Evolutionary conservation across 1,140 invertebrate genomes (phyloP).

Genomic region (Drosophila tsacasi): DNA sequence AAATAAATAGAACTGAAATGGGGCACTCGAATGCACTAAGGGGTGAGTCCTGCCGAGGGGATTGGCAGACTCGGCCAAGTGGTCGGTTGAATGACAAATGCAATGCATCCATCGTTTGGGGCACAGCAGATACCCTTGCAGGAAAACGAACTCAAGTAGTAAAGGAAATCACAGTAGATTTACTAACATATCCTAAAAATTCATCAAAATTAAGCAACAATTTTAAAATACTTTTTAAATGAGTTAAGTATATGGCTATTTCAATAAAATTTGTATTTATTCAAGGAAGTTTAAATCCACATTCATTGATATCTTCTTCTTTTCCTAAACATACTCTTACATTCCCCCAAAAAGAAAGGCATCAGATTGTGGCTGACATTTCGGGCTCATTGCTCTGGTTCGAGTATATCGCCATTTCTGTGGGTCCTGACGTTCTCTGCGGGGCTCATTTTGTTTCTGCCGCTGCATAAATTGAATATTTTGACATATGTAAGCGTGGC

Average conservation of each 20-base stretch:
- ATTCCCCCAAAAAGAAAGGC: conserved; percentile 4
- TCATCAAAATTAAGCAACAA: not conserved
- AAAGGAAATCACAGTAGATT: not conserved
- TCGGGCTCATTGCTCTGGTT: conserved; percentile 34
- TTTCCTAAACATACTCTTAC: not conserved
- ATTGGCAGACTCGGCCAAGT: conserved; percentile 8
- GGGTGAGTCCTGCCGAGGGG: not conserved
- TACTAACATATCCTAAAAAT: not conserved
- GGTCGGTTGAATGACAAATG: conserved; percentile 66
- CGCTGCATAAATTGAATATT: conserved; percentile 84
- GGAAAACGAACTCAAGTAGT: not conserved
- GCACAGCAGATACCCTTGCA: conserved; percentile 27
- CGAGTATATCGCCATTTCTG: conserved; percentile 19
- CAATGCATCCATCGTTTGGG: conserved; percentile 36
- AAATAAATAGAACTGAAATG: conserved; percentile 77
- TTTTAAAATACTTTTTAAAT: not conserved
- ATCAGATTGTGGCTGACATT: conserved; percentile 51
- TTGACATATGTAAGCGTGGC: conserved; percentile 81
- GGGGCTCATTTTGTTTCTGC: conserved; percentile 76
- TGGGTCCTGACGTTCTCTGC: conserved; percentile 38
- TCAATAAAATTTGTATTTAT: not conserved
- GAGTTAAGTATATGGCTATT: not conserved
- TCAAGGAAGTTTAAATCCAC: not conserved
- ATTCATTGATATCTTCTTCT: not conserved
- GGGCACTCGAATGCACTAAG: conserved; percentile 24